phyloP scores from a whole-genome alignment of 2,113 vertebrate species.

The Syrmaticus mikado region DNA sequence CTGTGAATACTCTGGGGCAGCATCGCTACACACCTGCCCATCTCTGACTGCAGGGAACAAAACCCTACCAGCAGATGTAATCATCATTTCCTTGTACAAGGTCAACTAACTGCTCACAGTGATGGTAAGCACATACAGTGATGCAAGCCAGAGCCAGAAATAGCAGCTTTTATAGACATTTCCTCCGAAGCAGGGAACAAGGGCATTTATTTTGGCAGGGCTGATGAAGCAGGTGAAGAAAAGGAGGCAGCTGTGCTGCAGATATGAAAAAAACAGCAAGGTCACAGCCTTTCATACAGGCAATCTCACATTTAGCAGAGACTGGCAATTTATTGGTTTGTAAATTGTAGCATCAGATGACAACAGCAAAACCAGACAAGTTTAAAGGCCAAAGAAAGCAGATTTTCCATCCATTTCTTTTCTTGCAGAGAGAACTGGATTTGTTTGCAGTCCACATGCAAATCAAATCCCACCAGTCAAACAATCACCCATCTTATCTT shows the following conservation, averaged over 20 bases:
- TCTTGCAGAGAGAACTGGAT: neutral
- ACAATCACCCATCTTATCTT: neutral
- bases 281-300: neutral
- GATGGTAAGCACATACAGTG: neutral
- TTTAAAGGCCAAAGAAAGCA: neutral
- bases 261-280: neutral
- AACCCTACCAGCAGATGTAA: neutral
- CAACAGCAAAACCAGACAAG: neutral
- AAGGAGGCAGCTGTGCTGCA: neutral
- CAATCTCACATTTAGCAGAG: neutral
- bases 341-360: neutral
- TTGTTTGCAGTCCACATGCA: neutral
- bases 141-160: neutral
- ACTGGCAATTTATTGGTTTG: neutral
- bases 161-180: too few relatives aligned
- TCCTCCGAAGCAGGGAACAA: neutral
- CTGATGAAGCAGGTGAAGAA: neutral
- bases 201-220: neutral
- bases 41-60: neutral
- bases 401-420: neutral
- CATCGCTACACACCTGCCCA: neutral
- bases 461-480: neutral
- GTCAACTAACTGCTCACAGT: neutral
- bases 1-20: neutral
- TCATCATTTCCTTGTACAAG: neutral